phyloP scores from a whole-genome alignment of 2,888 invertebrate genomes.

The Tetranychus truncatus region DNA sequence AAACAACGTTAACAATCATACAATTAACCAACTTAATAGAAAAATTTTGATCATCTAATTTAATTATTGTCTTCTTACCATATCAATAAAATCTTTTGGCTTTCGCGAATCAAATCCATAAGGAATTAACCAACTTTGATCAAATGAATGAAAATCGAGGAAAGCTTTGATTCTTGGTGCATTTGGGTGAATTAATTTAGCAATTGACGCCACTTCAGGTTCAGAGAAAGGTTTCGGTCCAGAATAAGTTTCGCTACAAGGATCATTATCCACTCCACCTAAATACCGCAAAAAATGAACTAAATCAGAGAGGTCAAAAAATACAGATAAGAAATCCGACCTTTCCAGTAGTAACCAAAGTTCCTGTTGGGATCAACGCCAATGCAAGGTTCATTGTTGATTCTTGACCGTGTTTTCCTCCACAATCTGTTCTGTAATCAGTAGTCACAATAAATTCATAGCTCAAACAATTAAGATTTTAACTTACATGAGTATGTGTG shows the following conservation, averaged over 20 bases:
- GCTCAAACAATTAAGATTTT: background rate
- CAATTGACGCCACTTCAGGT: slow-evolving; percentile 32
- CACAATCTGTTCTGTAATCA: slow-evolving; percentile 28
- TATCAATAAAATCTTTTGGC: background rate
- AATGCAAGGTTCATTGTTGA: slow-evolving; percentile 21
- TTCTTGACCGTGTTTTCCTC: slow-evolving; percentile 28
- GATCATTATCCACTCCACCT: slow-evolving; percentile 30
- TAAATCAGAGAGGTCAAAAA: background rate
- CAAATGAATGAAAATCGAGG: slow-evolving; percentile 31
- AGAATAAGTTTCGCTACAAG: slow-evolving; percentile 33
- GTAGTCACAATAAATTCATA: background rate
- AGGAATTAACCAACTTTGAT: slow-evolving; percentile 32
- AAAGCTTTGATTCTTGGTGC: slow-evolving; percentile 29
- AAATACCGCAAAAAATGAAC: slow-evolving; percentile 22
- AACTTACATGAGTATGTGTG: slow-evolving; percentile 17
- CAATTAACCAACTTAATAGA: background rate
- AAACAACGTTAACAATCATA: background rate
- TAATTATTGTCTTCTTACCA: background rate
- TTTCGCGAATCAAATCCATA: slow-evolving; percentile 33
- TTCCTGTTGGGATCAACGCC: slow-evolving; percentile 30
- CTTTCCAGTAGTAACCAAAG: slow-evolving; percentile 27
- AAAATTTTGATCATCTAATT: background rate
- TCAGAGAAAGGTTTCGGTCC: slow-evolving; percentile 34
- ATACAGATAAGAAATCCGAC: background rate
- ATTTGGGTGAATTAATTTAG: slow-evolving; percentile 30